Conservation (phyloP, 2,113 vertebrate species). For the Gasterosteus aculeatus region DNA sequence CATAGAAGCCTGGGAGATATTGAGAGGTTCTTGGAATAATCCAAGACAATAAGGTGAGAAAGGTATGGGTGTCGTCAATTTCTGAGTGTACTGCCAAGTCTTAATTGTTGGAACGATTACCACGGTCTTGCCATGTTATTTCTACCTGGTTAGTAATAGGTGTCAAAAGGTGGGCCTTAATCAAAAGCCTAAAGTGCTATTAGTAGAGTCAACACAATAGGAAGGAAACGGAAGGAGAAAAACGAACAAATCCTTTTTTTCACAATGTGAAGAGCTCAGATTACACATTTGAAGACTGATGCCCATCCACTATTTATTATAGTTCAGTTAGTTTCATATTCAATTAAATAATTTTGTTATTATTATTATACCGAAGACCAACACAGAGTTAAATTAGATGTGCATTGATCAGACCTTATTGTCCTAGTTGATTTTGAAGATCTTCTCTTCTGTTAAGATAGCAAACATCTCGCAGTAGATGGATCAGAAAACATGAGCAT, state of each 20-base stretch:
- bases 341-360: not conserved
- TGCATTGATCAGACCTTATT: not conserved
- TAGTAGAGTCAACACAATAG: not conserved
- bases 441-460: not conserved
- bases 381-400: not conserved
- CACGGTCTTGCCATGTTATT: not conserved
- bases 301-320: not conserved
- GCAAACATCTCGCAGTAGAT: not conserved
- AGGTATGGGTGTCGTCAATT: constrained; percentile 2
- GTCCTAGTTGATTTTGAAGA: not conserved
- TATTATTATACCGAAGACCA: not conserved
- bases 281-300: not conserved
- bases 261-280: not conserved
- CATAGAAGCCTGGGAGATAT: constrained; percentile 19
- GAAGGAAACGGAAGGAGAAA: not conserved
- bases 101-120: not conserved
- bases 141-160: not conserved
- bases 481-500: not conserved
- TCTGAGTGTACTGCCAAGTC: not conserved
- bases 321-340: not conserved
- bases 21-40: constrained; percentile 6
- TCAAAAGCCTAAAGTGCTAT: not conserved
- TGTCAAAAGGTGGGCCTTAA: not conserved
- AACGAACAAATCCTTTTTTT: not conserved
- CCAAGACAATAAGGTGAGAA: constrained; percentile 17